phyloP scores from a whole-genome alignment of 2,797 vertebrate species.

The Manis pentadactyla region DNA sequence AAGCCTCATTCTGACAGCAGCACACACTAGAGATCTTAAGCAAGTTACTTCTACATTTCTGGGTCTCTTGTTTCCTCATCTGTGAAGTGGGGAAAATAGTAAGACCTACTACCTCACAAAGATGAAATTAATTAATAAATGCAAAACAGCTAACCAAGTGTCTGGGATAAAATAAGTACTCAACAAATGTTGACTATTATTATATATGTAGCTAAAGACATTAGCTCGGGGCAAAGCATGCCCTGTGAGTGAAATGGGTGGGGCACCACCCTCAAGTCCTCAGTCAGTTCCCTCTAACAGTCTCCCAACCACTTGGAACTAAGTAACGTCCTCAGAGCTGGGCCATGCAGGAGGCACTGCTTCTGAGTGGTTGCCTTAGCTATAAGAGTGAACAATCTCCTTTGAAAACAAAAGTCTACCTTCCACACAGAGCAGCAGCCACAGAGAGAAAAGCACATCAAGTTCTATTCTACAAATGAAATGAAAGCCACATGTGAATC shows the following conservation, averaged over 20 bases:
- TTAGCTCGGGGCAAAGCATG: background rate
- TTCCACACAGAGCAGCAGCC: background rate
- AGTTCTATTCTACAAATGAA: conserved; percentile 56
- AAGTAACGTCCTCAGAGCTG: background rate
- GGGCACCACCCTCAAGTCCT: background rate
- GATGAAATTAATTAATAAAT: background rate
- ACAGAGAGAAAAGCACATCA: conserved; percentile 24
- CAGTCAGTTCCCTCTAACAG: background rate
- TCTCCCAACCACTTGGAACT: background rate
- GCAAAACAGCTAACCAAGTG: background rate
- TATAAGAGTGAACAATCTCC: background rate
- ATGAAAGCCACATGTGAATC: conserved; percentile 39
- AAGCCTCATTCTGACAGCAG: background rate
- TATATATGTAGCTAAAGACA: background rate
- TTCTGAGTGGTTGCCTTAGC: background rate
- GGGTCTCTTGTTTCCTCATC: background rate
- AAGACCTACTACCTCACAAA: background rate
- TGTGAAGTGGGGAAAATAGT: background rate
- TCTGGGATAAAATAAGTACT: background rate
- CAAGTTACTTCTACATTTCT: conserved; percentile 13
- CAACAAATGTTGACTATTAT: background rate
- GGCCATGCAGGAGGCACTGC: background rate
- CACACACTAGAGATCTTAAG: background rate
- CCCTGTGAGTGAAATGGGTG: background rate
- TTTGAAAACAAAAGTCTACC: conserved; percentile 57